These are phyloP conservation scores for Acleris emargana DNA, from an alignment of 2,888 invertebrate genomes.

Conservation along the genomic window DNA sequence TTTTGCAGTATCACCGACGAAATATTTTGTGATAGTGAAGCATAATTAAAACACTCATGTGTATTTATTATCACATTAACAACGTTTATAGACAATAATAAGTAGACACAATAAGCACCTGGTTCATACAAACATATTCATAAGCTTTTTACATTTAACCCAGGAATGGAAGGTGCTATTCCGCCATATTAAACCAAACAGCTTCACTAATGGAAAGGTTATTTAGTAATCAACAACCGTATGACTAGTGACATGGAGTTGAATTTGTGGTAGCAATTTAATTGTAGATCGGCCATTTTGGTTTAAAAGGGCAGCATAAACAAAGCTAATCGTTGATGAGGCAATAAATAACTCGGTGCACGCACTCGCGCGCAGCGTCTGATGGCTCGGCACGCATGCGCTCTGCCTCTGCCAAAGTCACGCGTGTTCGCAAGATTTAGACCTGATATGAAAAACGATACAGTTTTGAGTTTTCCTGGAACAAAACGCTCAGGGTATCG, in stretches of 20 bases:
- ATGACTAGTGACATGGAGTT: too few relatives aligned
- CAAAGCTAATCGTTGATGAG: slow-evolving; percentile 64
- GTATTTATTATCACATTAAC: slow-evolving; percentile 43
- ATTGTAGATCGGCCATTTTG: too few relatives aligned
- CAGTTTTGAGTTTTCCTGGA: slow-evolving; percentile 14
- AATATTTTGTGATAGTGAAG: not conserved
- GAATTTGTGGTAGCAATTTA: too few relatives aligned
- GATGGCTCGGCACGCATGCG: slow-evolving; percentile 71
- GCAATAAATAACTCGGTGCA: slow-evolving; percentile 78
- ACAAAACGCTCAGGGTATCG: slow-evolving; percentile 6
- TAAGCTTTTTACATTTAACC: slow-evolving; percentile 65
- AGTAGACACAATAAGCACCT: slow-evolving; percentile 54
- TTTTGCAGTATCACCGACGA: too few relatives aligned
- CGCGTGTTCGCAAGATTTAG: slow-evolving; percentile 54
- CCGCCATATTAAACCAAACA: too few relatives aligned
- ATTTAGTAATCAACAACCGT: too few relatives aligned
- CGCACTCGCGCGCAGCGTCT: slow-evolving; percentile 76
- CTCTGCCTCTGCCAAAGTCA: slow-evolving; percentile 70
- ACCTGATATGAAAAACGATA: slow-evolving; percentile 33
- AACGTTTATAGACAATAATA: slow-evolving; percentile 52
- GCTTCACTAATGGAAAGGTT: too few relatives aligned
- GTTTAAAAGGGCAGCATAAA: slow-evolving; percentile 44
- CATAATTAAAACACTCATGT: slow-evolving; percentile 16
- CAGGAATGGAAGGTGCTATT: slow-evolving; percentile 64
- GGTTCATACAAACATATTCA: slow-evolving; percentile 62